Evolutionary conservation across 2,888 invertebrate species (phyloP).

Genomic region (Lithodes maja): DNA sequence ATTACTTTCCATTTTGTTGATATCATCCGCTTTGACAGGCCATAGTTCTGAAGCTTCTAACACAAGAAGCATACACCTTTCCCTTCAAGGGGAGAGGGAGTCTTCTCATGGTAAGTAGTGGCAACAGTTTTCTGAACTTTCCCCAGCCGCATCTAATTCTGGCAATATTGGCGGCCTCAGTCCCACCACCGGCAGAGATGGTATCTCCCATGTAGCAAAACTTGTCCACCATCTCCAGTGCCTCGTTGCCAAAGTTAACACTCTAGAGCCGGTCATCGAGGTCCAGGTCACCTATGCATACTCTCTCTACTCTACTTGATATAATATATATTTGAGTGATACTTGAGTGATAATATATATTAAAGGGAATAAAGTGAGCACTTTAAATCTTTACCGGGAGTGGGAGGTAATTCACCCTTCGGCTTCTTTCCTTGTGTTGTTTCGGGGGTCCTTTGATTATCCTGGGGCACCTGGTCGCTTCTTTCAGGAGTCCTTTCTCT

Average conservation of each 20-base stretch:
- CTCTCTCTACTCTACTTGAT: neutral
- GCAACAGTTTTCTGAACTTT: neutral
- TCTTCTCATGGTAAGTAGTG: neutral
- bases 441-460: too few relatives aligned
- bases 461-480: too few relatives aligned
- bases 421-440: too few relatives aligned
- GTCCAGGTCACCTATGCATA: neutral
- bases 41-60: neutral
- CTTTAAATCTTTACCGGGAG: too few relatives aligned
- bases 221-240: slow-evolving; percentile 1
- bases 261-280: neutral
- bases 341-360: too few relatives aligned
- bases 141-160: neutral
- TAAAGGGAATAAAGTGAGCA: too few relatives aligned
- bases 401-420: too few relatives aligned
- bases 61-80: neutral
- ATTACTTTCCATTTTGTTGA: neutral
- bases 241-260: neutral
- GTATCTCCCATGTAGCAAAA: neutral
- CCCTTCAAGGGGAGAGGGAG: neutral
- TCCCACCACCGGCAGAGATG: neutral
- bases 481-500: too few relatives aligned
- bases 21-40: neutral
- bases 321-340: too few relatives aligned
- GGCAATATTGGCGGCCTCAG: neutral